Base-by-base conservation (phyloP, 2,888 invertebrate genomes). In the Aradus depressus region DNA sequence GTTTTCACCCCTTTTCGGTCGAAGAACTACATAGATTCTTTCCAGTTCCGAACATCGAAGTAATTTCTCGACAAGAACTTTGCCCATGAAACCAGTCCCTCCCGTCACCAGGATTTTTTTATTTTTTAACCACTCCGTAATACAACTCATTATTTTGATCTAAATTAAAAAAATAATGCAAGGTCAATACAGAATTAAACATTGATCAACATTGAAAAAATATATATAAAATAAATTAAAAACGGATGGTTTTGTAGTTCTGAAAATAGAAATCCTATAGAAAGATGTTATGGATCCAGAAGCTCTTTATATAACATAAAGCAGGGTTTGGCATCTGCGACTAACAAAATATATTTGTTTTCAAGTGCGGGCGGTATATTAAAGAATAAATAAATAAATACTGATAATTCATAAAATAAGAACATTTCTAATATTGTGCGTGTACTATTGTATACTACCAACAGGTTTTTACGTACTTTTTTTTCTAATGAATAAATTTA, bases 81-180 rank as follows among this genome's bases (percentile, higher is more conserved):
- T 93, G 32, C 95, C 95, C 71, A 95, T 76, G 69, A 95, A 95
- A 1, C 95, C 95, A 0, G 90, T 90, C 10, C 84, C 89, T 16
- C 95, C 95, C 0, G 92, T 92, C 50, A 93, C 74, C 55, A 93
- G 72, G 39, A 95, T 71, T 1, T 44, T 42, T 37, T 52, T 55
- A 19, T 44, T 44, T n/a, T 49, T 44, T 21, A 47, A 37, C 42
- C 49, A 52, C 26, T 50, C 47, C 12, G 38, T 35, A 2, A 44
- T 28, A 10, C 10, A 18, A 10, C 2, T 1, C 25, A 42, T 25
- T 42, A 4, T n/a, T 41, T n/a, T 25, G 16, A 3, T 28, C 8
- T 28, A 28, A 6, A 28, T 28, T 6, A 28, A 6, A 28, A 28
- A 10, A 28, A 10, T 10, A 28, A 10, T 28, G 6, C 28, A 28